phyloP scores from a whole-genome alignment of 23 tunicate species.

The Halocynthia roretzi region DNA sequence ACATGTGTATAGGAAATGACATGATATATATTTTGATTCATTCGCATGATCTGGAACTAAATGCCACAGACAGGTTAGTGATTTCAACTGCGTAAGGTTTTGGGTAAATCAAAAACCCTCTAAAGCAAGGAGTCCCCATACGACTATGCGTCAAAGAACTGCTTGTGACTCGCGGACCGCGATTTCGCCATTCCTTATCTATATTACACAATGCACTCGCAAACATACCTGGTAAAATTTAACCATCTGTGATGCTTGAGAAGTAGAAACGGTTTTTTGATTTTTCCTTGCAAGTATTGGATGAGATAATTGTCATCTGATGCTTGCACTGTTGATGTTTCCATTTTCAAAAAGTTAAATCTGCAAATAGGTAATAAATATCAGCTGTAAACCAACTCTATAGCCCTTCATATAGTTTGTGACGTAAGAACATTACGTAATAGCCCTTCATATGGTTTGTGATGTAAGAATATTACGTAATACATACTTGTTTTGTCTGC shows the following conservation, averaged over 20 bases:
- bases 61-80: too few species aligned
- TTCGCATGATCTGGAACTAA: too few species aligned
- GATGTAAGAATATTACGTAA: background rate
- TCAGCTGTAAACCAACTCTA: background rate
- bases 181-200: background rate
- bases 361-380: constrained; percentile 16
- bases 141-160: too few species aligned
- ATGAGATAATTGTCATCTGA: constrained; percentile 34
- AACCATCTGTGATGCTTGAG: constrained; percentile 91
- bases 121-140: too few species aligned
- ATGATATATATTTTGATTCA: too few species aligned
- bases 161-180: background rate
- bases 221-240: constrained; percentile 46
- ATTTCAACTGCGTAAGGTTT: too few species aligned
- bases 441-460: too few species aligned
- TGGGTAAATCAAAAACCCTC: too few species aligned
- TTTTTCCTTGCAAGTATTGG: constrained; percentile 12
- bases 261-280: constrained; percentile 55
- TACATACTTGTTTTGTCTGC: constrained; percentile 51
- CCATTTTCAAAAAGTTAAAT: constrained; percentile 66
- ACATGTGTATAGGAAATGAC: too few species aligned
- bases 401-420: background rate
- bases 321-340: constrained; percentile 29
- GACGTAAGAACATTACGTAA: too few species aligned
- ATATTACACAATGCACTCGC: background rate